These are phyloP conservation scores for Pantherophis alleghaniensis DNA, from an alignment of 2,797 vertebrate species.

Conservation along the genomic window DNA sequence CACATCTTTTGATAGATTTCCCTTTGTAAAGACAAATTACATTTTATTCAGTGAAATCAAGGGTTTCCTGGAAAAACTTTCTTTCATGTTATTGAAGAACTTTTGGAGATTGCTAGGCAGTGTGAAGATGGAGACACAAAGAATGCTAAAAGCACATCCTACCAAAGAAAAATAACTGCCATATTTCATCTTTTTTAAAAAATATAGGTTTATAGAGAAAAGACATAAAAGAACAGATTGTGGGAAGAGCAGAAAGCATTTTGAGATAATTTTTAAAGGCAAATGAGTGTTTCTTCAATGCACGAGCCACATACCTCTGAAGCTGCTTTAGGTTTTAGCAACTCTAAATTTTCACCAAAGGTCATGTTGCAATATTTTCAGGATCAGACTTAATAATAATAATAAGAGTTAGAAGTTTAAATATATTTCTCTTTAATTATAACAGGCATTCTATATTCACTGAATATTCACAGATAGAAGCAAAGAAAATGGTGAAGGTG, in stretches of 20 bases:
- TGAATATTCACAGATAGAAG: too few relatives aligned
- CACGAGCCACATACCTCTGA: neutral
- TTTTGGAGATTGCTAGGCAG: conserved; percentile 58
- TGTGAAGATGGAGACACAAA: conserved; percentile 23
- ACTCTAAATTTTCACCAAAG: too few relatives aligned
- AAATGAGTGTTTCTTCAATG: accelerated
- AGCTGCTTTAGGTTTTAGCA: neutral
- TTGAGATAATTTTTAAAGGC: neutral
- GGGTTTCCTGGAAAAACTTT: conserved; percentile 18
- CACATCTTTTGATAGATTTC: conserved; percentile 13
- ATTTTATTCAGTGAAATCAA: conserved; percentile 35
- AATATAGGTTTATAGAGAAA: neutral
- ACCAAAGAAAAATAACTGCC: neutral
- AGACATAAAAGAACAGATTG: conserved; percentile 22
- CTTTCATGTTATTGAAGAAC: conserved; percentile 25
- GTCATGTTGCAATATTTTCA: too few relatives aligned
- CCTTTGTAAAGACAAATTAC: conserved; percentile 12
- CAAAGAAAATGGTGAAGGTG: too few relatives aligned
- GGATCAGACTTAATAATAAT: too few relatives aligned
- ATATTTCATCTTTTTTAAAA: neutral
- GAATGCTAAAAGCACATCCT: conserved; percentile 27
- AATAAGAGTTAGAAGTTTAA: too few relatives aligned
- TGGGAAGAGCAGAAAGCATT: neutral
- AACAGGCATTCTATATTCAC: too few relatives aligned
- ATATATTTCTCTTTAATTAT: too few relatives aligned